Conservation (phyloP, 2,797 vertebrate species). For the Semotilus atromaculatus region DNA sequence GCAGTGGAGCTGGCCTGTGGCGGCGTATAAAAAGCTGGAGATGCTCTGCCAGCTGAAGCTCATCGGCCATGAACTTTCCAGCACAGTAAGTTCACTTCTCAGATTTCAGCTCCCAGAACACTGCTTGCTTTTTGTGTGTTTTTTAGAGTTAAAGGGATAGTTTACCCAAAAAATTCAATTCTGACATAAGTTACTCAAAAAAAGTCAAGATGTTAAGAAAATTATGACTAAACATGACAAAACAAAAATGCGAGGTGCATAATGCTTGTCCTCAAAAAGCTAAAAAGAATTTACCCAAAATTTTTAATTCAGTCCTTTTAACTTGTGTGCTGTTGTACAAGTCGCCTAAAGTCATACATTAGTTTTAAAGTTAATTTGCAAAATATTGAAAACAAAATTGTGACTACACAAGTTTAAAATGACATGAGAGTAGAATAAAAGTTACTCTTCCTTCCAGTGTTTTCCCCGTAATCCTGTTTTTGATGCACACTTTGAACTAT, state of each 20-base stretch:
- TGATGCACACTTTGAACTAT: background rate
- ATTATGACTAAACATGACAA: background rate
- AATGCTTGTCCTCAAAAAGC: background rate
- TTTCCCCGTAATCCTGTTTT: background rate
- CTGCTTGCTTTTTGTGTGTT: background rate
- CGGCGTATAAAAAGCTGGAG: constrained; percentile 63
- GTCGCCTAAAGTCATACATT: background rate
- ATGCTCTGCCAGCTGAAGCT: constrained; percentile 76
- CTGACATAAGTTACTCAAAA: constrained; percentile 2
- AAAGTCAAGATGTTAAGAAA: background rate
- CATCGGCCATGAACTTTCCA: constrained; percentile 42
- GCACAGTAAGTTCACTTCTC: constrained; percentile 64
- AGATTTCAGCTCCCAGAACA: background rate
- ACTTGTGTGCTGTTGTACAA: background rate
- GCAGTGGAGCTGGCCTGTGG: constrained; percentile 71
- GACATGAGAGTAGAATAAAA: background rate
- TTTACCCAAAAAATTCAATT: background rate
- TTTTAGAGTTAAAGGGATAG: background rate
- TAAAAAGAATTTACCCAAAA: background rate
- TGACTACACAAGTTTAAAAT: background rate
- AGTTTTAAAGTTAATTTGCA: background rate
- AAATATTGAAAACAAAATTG: background rate
- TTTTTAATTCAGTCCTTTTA: too few species aligned
- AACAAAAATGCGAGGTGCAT: background rate
- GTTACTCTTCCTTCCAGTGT: background rate